Base-by-base conservation (phyloP, 2,797 vertebrate species). In the Muraenolepis orangiensis region DNA sequence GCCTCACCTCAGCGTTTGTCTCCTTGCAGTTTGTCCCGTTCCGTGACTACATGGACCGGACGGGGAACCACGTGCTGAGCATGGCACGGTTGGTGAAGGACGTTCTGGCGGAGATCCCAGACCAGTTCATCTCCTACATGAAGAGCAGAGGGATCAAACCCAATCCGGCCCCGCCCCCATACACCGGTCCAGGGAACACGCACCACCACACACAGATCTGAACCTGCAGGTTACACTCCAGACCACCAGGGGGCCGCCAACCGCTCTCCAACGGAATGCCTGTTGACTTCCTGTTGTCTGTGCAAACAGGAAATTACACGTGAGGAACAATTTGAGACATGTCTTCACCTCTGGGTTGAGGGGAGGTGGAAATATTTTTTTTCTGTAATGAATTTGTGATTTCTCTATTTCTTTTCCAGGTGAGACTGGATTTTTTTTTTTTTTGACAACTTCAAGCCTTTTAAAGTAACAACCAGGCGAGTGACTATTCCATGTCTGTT, bases 61-160 rank as follows among this genome's bases (percentile, higher is more conserved):
- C 95, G 0, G 95, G 95, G 13, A 96, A 97, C 88, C 95, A 98
- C 0, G 97, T 96, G 78, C 87, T 98, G 40, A 98, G 96, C 88
- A 98, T 98, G 96, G 96, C 97, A 0, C 95, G 97, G 74, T 93
- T 98, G 71, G 97, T 96, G 70, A 98, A 98, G 71, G 97, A 99
- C 0, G 97, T 99, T 80, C 93, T 99, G 75, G 97, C 97, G 0
- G 97, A 99, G 92, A 98, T 99, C 80, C 97, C 97, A 0, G 97
- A 99, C 87, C 97, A 99, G 91, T 95, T 99, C 78, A 96, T 99
- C 82, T 98, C 97, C 78, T 99, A 98, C 92, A 99, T 99, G 97
- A 98, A 97, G 91, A 95, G 94, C 13, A 93, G 95, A 1, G 95
- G 96, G 80, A 96, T 98, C 91, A 97, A 98, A 88, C 97, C 97